These are phyloP conservation scores for Magallana ariakensis DNA, from an alignment of 1,140 invertebrate species.

Conservation along the genomic window DNA sequence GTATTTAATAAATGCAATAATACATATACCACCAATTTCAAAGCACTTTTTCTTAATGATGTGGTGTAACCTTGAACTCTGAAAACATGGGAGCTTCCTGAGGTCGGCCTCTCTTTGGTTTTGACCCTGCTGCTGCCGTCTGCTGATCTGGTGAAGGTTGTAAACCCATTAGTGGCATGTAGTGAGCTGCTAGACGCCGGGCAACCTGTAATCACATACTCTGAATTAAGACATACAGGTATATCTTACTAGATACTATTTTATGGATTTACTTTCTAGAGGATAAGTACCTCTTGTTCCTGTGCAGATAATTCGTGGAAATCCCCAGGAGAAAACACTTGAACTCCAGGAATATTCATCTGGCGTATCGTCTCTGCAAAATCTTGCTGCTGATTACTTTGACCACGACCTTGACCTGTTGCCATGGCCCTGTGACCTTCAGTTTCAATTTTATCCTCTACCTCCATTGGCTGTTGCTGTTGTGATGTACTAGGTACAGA, in stretches of 20 bases:
- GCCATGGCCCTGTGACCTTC: neutral
- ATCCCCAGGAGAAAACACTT: slow-evolving; percentile 72
- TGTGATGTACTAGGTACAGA: slow-evolving; percentile 29
- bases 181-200: slow-evolving; percentile 56
- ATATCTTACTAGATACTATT: neutral
- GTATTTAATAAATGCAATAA: neutral
- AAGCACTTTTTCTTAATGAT: too few relatives aligned
- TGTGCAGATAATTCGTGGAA: slow-evolving; percentile 68
- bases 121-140: neutral
- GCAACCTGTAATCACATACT: slow-evolving; percentile 59
- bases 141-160: slow-evolving; percentile 43
- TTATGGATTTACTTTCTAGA: neutral
- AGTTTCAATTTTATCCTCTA: slow-evolving; percentile 4
- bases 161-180: slow-evolving; percentile 43
- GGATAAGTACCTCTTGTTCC: slow-evolving; percentile 69
- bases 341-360: slow-evolving; percentile 72
- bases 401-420: neutral
- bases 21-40: too few relatives aligned
- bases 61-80: slow-evolving; percentile 66
- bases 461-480: slow-evolving; percentile 18
- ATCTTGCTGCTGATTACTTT: neutral
- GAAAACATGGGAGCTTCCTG: slow-evolving; percentile 56
- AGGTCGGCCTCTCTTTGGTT: slow-evolving; percentile 36
- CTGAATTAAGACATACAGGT: neutral
- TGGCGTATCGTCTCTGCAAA: slow-evolving; percentile 50